Evolutionary conservation across 2,888 invertebrate genomes (phyloP).

Genomic region (Thecophora atra): DNA sequence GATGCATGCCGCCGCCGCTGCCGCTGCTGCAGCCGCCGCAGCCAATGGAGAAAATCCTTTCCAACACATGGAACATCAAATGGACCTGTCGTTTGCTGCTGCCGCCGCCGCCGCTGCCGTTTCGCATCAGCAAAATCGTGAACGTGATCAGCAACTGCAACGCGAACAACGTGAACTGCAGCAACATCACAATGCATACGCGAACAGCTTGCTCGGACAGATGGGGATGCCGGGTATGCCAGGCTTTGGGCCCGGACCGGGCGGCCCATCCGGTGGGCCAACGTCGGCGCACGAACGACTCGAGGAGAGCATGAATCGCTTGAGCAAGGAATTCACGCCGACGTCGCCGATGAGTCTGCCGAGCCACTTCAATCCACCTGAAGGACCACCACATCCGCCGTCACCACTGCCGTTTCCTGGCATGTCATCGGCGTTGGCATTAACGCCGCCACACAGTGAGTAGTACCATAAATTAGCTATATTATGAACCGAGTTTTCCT

Average conservation of each 20-base stretch:
- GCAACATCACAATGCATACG: conserved; percentile 61
- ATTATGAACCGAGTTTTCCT: too few species aligned
- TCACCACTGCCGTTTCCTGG: conserved; percentile 77
- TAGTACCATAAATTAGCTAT: too few species aligned
- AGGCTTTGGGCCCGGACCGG: conserved; percentile 41
- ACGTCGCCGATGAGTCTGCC: conserved; percentile 66
- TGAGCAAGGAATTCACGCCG: conserved; percentile 64
- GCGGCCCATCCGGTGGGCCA: conserved; percentile 43
- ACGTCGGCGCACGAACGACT: conserved; percentile 63
- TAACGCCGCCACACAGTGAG: conserved; percentile 86
- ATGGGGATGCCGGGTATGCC: conserved; percentile 58
- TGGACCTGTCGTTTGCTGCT: conserved; percentile 65
- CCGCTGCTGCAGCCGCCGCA: conserved; percentile 57
- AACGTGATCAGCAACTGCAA: conserved; percentile 50
- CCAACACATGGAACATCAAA: conserved; percentile 66
- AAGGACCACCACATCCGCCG: conserved; percentile 69
- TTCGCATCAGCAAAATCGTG: conserved; percentile 57
- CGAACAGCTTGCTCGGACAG: conserved; percentile 60
- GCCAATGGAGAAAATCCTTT: conserved; percentile 60
- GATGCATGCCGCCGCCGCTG: conserved; percentile 63
- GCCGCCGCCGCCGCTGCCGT: conserved; percentile 65
- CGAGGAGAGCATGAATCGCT: conserved; percentile 64
- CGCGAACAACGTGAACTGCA: conserved; percentile 54
- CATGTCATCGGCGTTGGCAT: conserved; percentile 77
- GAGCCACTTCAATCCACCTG: conserved; percentile 63